Conservation (phyloP, 2,797 vertebrate genomes). For the Acanthiza pusilla region DNA sequence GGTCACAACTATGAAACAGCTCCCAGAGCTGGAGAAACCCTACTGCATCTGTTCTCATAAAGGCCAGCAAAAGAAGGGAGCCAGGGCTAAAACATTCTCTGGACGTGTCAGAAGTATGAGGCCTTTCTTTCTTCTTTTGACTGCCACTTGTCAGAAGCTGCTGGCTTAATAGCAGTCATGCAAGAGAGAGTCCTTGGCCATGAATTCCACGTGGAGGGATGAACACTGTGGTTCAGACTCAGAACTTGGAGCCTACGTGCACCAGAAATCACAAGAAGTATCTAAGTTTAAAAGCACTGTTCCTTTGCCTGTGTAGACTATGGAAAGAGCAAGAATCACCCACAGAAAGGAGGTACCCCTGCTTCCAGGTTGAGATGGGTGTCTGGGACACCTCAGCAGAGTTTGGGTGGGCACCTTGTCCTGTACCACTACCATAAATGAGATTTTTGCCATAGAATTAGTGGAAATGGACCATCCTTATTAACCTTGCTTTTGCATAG, state of each 20-base stretch:
- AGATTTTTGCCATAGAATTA: not conserved
- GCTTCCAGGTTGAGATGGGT: not conserved
- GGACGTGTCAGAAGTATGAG: not conserved
- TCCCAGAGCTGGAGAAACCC: not conserved
- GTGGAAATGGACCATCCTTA: not conserved
- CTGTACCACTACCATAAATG: not conserved
- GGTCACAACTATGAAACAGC: not conserved
- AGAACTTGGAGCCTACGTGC: not conserved
- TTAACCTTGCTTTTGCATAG: not conserved
- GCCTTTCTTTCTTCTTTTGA: not conserved
- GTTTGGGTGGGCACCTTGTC: not conserved
- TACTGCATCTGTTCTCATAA: not conserved
- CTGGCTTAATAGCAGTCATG: not conserved
- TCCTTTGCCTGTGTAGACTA: not conserved
- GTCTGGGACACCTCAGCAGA: rapidly evolving
- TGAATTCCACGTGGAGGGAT: not conserved
- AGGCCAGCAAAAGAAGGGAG: not conserved
- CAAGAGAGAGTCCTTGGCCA: not conserved
- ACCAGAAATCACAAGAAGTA: not conserved
- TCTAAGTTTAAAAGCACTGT: not conserved
- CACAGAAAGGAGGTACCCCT: not conserved
- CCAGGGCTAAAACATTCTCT: not conserved
- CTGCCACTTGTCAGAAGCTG: not conserved
- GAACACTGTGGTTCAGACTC: not conserved
- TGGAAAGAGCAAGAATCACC: not conserved